Conservation (phyloP, 1,140 invertebrate genomes). For the Physella acuta region DNA sequence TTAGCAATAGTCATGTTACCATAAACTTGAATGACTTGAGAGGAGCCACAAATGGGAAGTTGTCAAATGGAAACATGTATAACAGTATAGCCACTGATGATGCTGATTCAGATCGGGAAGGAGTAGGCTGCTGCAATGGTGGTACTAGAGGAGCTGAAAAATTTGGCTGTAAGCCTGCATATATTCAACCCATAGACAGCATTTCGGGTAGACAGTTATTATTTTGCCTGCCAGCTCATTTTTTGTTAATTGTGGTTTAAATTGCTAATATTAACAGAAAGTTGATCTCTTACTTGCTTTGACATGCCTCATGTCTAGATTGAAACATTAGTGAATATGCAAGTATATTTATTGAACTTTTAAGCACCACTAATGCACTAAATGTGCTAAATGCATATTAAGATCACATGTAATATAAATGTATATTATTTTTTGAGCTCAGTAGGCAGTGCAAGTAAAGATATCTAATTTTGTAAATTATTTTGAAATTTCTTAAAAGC, state of each 20-base stretch:
- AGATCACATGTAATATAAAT: no score
- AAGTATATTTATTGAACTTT: no score
- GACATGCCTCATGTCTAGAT: no score
- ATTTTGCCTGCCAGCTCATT: conserved; percentile 35
- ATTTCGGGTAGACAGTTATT: conserved; percentile 49
- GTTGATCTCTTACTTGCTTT: background rate
- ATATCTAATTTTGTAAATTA: no score
- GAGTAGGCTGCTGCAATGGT: conserved; percentile 36
- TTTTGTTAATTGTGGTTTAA: no score
- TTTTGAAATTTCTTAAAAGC: no score
- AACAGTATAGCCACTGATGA: conserved; percentile 65
- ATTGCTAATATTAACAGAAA: background rate
- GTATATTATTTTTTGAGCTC: no score
- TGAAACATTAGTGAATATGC: no score
- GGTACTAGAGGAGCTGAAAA: conserved; percentile 9
- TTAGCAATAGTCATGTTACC: conserved; percentile 50
- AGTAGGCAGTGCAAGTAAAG: no score
- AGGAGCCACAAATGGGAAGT: conserved; percentile 53
- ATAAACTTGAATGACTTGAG: conserved; percentile 53
- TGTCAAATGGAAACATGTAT: conserved; percentile 64
- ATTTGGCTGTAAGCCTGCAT: conserved; percentile 57
- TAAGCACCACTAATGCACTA: no score
- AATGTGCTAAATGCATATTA: no score
- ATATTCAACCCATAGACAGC: conserved; percentile 68
- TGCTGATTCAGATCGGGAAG: conserved; percentile 55